Evolutionary conservation across 2,113 vertebrate genomes (phyloP).

Genomic region (Brachyhypopomus gauderio): DNA sequence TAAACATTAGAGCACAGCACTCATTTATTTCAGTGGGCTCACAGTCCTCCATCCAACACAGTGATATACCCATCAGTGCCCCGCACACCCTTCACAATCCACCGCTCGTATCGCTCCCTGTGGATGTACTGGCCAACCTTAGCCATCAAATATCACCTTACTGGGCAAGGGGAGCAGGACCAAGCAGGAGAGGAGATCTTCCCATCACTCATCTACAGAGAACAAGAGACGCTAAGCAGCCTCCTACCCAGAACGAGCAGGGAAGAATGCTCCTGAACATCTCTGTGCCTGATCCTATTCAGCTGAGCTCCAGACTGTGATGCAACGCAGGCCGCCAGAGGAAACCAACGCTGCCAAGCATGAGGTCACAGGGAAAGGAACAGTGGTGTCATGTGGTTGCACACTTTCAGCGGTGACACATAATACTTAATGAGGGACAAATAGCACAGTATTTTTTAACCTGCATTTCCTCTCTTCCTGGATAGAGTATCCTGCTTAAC

Average conservation of each 20-base stretch:
- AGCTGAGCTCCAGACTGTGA: conserved; percentile 47
- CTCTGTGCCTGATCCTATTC: conserved; percentile 33
- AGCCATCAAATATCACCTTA: conserved; percentile 28
- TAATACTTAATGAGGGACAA: conserved; percentile 62
- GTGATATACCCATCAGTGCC: not conserved
- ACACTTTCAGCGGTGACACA: conserved; percentile 58
- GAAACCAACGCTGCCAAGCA: conserved; percentile 51
- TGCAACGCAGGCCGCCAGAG: conserved; percentile 35
- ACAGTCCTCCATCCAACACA: conserved; percentile 12
- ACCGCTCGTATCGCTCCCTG: conserved; percentile 26
- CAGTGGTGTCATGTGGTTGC: conserved; percentile 62
- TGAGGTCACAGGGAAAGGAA: conserved; percentile 61
- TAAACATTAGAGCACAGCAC: no score
- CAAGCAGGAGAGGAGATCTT: not conserved
- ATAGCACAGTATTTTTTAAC: conserved; percentile 55
- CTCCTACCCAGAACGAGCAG: not conserved
- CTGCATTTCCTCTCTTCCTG: conserved; percentile 57
- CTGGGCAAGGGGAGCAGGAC: not conserved
- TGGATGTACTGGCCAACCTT: not conserved
- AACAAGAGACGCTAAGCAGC: conserved; percentile 17
- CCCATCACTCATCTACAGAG: not conserved
- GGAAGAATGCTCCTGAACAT: not conserved
- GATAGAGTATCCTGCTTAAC: conserved; percentile 49
- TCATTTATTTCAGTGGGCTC: no score
- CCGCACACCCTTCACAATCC: not conserved